phyloP scores from a whole-genome alignment of 2,113 vertebrate species.

The Upupa epops region DNA sequence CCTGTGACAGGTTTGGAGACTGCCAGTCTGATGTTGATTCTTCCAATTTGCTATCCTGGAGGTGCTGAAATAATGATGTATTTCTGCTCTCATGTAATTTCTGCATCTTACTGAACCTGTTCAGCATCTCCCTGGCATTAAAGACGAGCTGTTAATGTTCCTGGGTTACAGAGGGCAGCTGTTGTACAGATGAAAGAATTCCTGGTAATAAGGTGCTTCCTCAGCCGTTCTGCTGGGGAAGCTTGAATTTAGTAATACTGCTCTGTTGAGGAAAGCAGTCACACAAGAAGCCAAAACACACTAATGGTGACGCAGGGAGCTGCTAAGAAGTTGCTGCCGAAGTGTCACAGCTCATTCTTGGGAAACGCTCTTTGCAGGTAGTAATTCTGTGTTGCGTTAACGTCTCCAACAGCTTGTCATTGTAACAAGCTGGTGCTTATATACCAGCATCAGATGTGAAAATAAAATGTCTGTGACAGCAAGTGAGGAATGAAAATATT shows the following conservation, averaged over 20 bases:
- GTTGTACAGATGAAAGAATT: neutral
- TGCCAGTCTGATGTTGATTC: neutral
- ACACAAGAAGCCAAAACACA: neutral
- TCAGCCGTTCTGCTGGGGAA: neutral
- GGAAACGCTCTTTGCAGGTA: neutral
- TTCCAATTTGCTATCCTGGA: neutral
- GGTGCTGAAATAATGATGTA: rapidly evolving
- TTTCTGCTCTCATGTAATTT: neutral
- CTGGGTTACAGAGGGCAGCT: neutral
- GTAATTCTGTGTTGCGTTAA: neutral
- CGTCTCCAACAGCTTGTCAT: neutral
- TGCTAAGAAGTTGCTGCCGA: neutral
- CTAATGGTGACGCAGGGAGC: neutral
- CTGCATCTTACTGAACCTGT: neutral
- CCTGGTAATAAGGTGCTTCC: neutral
- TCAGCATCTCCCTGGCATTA: neutral
- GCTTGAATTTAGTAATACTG: neutral
- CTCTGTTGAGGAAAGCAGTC: neutral
- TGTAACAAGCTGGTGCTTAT: neutral
- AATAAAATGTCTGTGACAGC: neutral
- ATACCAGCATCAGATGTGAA: neutral
- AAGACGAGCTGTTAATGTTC: neutral
- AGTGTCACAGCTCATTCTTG: neutral
- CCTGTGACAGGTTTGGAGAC: neutral
- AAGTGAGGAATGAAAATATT: neutral